phyloP scores from a whole-genome alignment of 2,888 invertebrate species.

The Pyrocoelia pectoralis region DNA sequence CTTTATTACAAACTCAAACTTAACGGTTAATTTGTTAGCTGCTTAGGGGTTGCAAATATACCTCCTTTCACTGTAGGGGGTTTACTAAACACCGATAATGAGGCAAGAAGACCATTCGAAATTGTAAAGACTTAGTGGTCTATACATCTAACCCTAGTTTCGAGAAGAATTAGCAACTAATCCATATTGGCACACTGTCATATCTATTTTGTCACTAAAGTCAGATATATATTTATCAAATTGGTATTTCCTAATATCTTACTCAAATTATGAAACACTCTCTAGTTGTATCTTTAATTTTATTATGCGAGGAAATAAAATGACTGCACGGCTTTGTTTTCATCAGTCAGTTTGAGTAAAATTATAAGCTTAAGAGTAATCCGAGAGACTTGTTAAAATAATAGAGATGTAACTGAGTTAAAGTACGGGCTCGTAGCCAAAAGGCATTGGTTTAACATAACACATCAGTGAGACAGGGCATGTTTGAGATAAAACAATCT shows the following conservation, averaged over 20 bases:
- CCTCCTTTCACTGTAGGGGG: constrained; percentile 53
- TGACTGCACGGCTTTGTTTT: constrained; percentile 14
- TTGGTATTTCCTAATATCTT: too few species aligned
- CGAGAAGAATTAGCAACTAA: constrained; percentile 20
- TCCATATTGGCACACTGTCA: constrained; percentile 23
- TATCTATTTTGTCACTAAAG: constrained; percentile 14
- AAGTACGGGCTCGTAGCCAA: constrained; percentile 47
- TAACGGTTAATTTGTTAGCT: constrained; percentile 49
- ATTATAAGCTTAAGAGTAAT: constrained; percentile 35
- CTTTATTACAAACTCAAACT: constrained; percentile 36
- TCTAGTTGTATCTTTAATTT: not conserved
- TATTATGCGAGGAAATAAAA: not conserved
- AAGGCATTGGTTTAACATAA: constrained; percentile 37
- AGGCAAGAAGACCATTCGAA: constrained; percentile 41
- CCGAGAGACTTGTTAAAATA: constrained; percentile 45
- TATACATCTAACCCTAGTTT: constrained; percentile 22
- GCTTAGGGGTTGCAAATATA: constrained; percentile 51
- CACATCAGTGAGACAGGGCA: constrained; percentile 30
- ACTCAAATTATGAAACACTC: too few species aligned
- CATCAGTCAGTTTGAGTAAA: constrained; percentile 26
- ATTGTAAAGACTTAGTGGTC: constrained; percentile 30
- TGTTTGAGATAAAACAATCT: constrained; percentile 35
- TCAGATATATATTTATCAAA: not conserved
- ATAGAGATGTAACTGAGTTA: constrained; percentile 54
- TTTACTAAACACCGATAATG: constrained; percentile 48